Conservation (phyloP, 2,113 vertebrate species). For the Otus sunia region DNA sequence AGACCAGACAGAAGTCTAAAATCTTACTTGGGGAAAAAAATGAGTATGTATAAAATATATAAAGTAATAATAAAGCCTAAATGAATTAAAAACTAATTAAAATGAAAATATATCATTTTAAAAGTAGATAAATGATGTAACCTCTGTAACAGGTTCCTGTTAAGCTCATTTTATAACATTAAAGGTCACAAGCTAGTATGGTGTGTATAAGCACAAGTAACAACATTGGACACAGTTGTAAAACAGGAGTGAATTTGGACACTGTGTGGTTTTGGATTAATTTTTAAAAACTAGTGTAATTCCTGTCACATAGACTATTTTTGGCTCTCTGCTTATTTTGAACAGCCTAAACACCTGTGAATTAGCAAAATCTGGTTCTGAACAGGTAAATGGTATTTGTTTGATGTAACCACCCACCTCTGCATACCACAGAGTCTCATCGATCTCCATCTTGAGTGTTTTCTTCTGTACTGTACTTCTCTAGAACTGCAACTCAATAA, state of each 20-base stretch:
- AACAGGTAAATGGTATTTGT: background rate
- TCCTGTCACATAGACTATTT: background rate
- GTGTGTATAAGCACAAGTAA: background rate
- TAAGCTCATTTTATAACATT: background rate
- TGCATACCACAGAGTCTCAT: accelerated
- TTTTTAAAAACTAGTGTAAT: background rate
- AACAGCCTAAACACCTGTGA: background rate
- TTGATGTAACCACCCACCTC: background rate
- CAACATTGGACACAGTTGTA: background rate
- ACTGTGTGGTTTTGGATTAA: background rate
- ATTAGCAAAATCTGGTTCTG: background rate
- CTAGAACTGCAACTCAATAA: background rate
- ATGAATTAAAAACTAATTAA: background rate
- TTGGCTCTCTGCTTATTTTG: background rate
- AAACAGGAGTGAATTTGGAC: background rate
- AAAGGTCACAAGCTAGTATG: background rate
- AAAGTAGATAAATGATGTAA: background rate
- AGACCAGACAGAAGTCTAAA: background rate
- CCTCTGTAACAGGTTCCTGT: background rate
- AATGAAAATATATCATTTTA: background rate
- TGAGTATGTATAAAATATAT: background rate
- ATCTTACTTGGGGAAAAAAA: background rate
- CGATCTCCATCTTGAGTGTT: background rate
- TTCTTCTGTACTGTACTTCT: background rate
- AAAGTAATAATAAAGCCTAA: background rate